These are phyloP conservation scores for Chauna torquata DNA, from an alignment of 2,113 vertebrate genomes.

Conservation along the genomic window DNA sequence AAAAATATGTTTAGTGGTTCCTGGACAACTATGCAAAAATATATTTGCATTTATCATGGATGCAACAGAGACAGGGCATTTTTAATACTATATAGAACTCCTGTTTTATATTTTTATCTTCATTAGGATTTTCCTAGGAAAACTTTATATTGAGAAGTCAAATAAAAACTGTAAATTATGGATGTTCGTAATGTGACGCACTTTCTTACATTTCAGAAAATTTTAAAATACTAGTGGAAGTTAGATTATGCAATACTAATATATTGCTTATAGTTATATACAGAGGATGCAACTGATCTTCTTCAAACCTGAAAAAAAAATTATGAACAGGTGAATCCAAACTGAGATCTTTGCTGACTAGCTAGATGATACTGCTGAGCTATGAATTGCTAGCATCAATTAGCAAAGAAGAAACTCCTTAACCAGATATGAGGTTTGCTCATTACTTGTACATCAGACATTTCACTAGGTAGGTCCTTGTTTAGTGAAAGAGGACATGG, in stretches of 20 bases:
- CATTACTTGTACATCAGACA: not conserved
- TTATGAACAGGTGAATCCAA: not conserved
- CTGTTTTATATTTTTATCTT: not conserved
- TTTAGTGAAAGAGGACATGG: not conserved
- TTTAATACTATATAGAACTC: not conserved
- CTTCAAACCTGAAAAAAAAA: not conserved
- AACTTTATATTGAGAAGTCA: not conserved
- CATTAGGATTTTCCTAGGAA: not conserved
- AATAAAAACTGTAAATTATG: not conserved
- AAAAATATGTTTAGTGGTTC: not conserved
- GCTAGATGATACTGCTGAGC: not conserved
- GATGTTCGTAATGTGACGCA: not conserved
- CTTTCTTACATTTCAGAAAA: not conserved
- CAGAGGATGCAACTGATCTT: not conserved
- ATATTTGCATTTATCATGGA: not conserved
- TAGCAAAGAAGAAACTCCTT: not conserved
- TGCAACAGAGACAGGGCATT: not conserved
- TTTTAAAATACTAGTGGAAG: not conserved
- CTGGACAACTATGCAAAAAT: too few species aligned
- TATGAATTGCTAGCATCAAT: not conserved
- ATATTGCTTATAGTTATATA: not conserved
- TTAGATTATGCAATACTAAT: not conserved
- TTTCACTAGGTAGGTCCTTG: not conserved
- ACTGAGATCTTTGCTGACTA: not conserved
- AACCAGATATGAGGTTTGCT: not conserved